Evolutionary conservation across 2,888 invertebrate genomes (phyloP), one percentile per base, ranked within the genome.

Genomic region (Drosophila lacicola): DNA sequence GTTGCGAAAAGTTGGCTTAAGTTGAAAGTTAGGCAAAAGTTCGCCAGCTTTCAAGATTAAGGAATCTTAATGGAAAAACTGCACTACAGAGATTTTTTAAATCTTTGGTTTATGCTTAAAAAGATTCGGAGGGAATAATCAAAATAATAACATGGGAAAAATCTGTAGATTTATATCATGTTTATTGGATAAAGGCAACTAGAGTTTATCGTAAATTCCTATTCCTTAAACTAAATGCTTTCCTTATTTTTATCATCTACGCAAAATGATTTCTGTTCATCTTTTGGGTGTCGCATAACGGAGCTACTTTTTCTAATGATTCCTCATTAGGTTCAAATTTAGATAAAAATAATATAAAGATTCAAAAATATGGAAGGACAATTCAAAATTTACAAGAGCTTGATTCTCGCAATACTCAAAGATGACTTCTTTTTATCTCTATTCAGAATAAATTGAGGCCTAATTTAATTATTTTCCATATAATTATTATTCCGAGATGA

Each of bases 401-500:
- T 34, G 4, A 36, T 14, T 0, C 6, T 8, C 14, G 37, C 4
- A 41, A 29, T 29, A 9, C 39, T 10, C 17, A 3, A 8, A 36
- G 13, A 13, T 19, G 8, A 10, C n/a, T 33, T 2, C 11, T 2
- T 34, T 55, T 55, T 8, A 14, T 45, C 34, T 6, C 9, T 11
- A 34, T 11, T 13, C 11, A 0, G n/a, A 25, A 34, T 8, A 11
- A 19, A n/a, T 39, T 29, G 2, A 2, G 2, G 9, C 5, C n/a
- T 13, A 29, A n/a, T 1, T n/a, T 25, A 29, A 39, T 19, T 39
- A 19, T 33, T 25, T 46, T 36, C 9, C 17, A 9, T 34, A 11
- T 17, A 33, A 50, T 60, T 53, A 44, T 53, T 50, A 29, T 39
- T 41, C 37, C 11, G 29, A 50, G 36, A 5, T 57, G 11, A 54